A percentile compares a stretch with the other conserved stretches of the same genome.
Evolutionary conservation across 2,797 vertebrate genomes (phyloP).

Genomic region (Poeciliopsis paucimaculata): DNA sequence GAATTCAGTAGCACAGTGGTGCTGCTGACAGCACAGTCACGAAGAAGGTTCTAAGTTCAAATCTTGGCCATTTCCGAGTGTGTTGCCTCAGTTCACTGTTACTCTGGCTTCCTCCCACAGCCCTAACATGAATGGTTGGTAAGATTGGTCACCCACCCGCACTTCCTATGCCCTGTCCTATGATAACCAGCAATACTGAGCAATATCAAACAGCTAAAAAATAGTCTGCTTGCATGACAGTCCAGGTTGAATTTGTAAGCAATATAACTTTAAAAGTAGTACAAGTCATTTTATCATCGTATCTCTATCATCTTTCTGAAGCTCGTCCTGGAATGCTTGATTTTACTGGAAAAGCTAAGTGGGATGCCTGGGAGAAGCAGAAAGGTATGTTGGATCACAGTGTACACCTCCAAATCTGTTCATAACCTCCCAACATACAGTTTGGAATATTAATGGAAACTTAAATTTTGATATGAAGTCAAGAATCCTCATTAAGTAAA

Average conservation of each 20-base stretch:
- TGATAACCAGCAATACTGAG: not conserved
- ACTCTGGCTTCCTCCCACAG: no score
- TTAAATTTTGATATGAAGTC: not conserved
- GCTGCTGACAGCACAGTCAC: no score
- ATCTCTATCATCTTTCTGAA: conserved; percentile 45
- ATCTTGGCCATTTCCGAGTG: no score
- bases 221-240: not conserved
- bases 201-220: not conserved
- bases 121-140: no score
- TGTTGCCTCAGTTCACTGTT: no score
- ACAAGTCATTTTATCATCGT: not conserved
- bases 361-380: conserved; percentile 89
- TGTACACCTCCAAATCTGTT: not conserved
- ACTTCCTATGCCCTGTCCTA: no score
- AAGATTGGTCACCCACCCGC: no score
- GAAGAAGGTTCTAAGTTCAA: no score
- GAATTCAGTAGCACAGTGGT: no score
- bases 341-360: conserved; percentile 94
- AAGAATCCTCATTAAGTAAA: not conserved
- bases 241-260: not conserved
- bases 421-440: not conserved
- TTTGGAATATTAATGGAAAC: not conserved
- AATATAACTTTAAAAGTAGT: not conserved
- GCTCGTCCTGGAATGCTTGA: conserved; percentile 91
- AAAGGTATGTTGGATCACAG: conserved; percentile 76